Base-by-base conservation (phyloP, 2,113 vertebrate genomes). In the Psophia crepitans region DNA sequence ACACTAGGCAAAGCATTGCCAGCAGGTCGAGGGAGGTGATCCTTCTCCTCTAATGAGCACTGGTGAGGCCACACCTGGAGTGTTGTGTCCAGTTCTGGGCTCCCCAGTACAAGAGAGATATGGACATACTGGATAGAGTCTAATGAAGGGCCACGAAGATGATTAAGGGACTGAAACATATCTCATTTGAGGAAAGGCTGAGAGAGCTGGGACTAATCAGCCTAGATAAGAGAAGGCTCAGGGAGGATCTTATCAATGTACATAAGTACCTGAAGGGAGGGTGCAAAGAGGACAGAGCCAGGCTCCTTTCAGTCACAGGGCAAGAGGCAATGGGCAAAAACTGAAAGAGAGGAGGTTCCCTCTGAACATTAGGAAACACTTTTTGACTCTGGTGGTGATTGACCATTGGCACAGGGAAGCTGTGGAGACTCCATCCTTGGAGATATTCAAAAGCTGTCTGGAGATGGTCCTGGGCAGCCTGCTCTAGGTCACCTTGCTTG, bases 71-170 rank as follows among this genome's bases (percentile, higher is more conserved):
- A 63, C 30, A 90, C 5, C 6, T 28, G 46, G 46, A 79, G 26
- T 63, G 17, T 41, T 51, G 18, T 6, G 7, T 63, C 30, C 20
- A 37, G 5, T 32, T 60, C 33, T 56, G 39, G 44, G 46, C 4
- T 56, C 5, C 8, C 3, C 46, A 65, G 12, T 30, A 33, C 2
- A 28, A 39, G 30, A 48, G 9, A 79, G 66, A 58, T 8, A 16
- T 1, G 37, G 24, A 66, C 49, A 21, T 58, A 39, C 10, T n/a
- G 44, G 23, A 51, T 14, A 43, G 32, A 57, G 22, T 78, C 32
- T 48, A 64, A 37, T 0, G 1, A 37, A 60, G 6, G 7, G 20
- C 14, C 26, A 63, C 1, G 1, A 32, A 48, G 28, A 63, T 41
- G 17, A 48, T 32, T 9, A 70, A 79, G 37, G 33, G 33, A 44